Base-by-base conservation (phyloP, 2,113 vertebrate genomes). In the Mormyrus iriodes region DNA sequence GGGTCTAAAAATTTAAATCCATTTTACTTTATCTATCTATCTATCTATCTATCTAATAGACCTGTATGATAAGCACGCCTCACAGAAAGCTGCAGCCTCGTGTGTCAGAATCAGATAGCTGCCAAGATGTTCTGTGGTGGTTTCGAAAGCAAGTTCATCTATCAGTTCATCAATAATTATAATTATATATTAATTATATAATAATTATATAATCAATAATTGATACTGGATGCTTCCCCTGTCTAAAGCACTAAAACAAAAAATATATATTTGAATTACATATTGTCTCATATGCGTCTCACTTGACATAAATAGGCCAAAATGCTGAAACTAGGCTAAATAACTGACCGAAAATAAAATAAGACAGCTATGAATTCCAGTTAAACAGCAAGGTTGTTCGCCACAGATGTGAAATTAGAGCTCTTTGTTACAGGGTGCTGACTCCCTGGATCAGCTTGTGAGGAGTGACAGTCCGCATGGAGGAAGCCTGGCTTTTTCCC, bases 261-360 rank as follows among this genome's bases (percentile, higher is more conserved):
- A 21, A 4, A 73, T 15, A 39, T 4, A 42, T 21, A 79, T 42
- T 19, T 79, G 12, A 79, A 42, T 42, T 27, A 12, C 61, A 31
- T 69, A 69, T 69, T 69, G n/a, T n/a, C n/a, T n/a, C n/a, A n/a
- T 79, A 79, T 79, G 73, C 17, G 73, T 79, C 73, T 79, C 17
- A 79, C 3, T 42, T 69, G n/a, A 69, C 10, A 31, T 69, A 69
- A 69, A 69, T 79, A 79, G 35, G 31, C 31, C 35, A 27, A 79
- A 17, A 17, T 12, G 35, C 73, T 79, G 73, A 79, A 79, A 7
- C 73, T 39, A 79, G 35, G 73, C 73, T 42, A 79, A 79, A 79
- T 79, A 79, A 79, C 73, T 39, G 73, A 79, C 31, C 73, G n/a
- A 79, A 79, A 79, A 79, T 79, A 79, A 79, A 13, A 31, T 69